phyloP scores from a whole-genome alignment of 2,888 invertebrate species.

The Ectropis crepuscularia region DNA sequence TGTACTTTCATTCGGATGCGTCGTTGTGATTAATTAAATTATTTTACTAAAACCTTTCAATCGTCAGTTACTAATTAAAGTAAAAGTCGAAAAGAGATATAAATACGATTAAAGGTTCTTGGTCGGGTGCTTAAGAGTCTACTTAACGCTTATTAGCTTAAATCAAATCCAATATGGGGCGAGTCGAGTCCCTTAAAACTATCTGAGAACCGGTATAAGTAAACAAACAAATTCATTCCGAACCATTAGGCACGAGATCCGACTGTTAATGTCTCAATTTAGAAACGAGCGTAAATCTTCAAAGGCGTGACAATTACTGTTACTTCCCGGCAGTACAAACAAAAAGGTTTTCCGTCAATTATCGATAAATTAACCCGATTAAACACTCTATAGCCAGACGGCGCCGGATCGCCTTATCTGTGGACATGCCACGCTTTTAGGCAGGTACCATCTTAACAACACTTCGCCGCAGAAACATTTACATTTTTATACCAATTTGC shows the following conservation, averaged over 20 bases:
- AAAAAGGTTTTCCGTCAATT: constrained; percentile 85
- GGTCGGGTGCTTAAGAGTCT: constrained; percentile 38
- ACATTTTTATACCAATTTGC: constrained; percentile 78
- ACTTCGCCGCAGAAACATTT: constrained; percentile 67
- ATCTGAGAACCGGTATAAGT: constrained; percentile 74
- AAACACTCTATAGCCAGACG: constrained; percentile 78
- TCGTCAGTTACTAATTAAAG: constrained; percentile 28
- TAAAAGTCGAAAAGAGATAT: constrained; percentile 28
- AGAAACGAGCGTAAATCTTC: constrained; percentile 84
- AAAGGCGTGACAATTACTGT: constrained; percentile 85
- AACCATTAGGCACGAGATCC: constrained; percentile 84
- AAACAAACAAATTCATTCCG: constrained; percentile 83
- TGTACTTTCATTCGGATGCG: constrained; percentile 3
- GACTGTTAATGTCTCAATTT: constrained; percentile 85
- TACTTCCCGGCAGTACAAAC: constrained; percentile 84
- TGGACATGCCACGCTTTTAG: constrained; percentile 82
- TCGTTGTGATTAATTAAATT: constrained; percentile 5
- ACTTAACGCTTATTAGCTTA: constrained; percentile 58
- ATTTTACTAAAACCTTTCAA: constrained; percentile 25
- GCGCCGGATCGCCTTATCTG: constrained; percentile 80
- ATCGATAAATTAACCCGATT: constrained; percentile 85
- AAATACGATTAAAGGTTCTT: constrained; percentile 29
- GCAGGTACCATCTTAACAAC: constrained; percentile 75
- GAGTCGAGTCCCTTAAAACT: constrained; percentile 62
- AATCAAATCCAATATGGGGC: constrained; percentile 61